Evolutionary conservation across 2,888 invertebrate genomes (phyloP), one percentile per base, ranked within the genome.

Genomic region (Spialia ferax): DNA sequence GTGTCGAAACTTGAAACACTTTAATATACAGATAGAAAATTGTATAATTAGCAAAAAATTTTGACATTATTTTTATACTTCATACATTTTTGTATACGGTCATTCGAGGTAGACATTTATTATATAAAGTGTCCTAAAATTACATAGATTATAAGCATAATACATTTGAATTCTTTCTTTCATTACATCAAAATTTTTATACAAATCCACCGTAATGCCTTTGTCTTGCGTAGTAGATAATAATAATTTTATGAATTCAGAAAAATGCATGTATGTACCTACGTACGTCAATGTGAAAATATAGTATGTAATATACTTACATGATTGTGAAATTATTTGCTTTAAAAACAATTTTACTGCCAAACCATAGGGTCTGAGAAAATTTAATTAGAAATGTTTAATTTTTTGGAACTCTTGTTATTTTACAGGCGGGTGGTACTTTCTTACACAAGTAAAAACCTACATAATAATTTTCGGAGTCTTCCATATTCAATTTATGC

Each of bases 51-150:
- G n/a, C n/a, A 48, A 48, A 48, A 18, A 32, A 18, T 10, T 3
- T 45, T 50, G 50, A 50, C 22, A 13, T 50, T 50, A 50, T 50
- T 50, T 50, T 50, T 50, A 50, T 22, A 50, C 50, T 50, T 50
- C 13, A 50, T 50, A 50, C 50, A 22, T 50, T 50, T 50, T 22
- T 50, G 50, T 50, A 50, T 50, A 50, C 50, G 50, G 20, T 50
- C 50, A 50, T 13, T 50, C 18, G 50, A 22, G 4, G 10, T 50
- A 50, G 50, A 5, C 20, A 50, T 50, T 22, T 50, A 20, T 50
- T 50, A 50, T 22, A 45, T 18, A n/a, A n/a, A 50, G 22, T 22
- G 50, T 50, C 11, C 50, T 22, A 8, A 50, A 42, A 42, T 42
- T 42, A 50, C 20, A 50, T 50, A 50, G 22, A 50, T 50, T 50